Evolutionary conservation across 1,140 invertebrate species (phyloP).

Genomic region (Aphaenogaster rudis): DNA sequence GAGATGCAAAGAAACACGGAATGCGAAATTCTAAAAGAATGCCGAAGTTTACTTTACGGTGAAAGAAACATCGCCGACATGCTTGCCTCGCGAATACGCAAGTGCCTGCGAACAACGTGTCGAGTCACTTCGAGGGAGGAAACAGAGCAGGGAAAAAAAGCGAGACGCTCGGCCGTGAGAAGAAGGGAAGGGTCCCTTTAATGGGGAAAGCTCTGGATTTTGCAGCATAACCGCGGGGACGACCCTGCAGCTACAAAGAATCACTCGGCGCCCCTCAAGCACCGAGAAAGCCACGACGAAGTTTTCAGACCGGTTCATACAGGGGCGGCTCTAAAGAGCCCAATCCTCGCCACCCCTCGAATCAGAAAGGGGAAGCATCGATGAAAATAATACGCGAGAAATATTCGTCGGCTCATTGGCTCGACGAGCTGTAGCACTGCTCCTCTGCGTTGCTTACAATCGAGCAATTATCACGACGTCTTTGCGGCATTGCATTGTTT

Average conservation of each 20-base stretch:
- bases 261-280: conserved; percentile 68
- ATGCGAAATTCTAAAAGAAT: conserved; percentile 4
- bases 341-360: conserved; percentile 63
- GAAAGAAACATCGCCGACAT: conserved; percentile 18
- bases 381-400: conserved; percentile 60
- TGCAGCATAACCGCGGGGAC: conserved; percentile 75
- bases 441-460: conserved; percentile 35
- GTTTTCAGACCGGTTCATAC: conserved; percentile 71
- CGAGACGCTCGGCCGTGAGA: conserved; percentile 31
- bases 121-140: conserved; percentile 27
- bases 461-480: conserved; percentile 32
- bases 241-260: conserved; percentile 74
- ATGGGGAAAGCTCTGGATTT: conserved; percentile 72
- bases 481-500: conserved; percentile 21
- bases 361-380: conserved; percentile 38
- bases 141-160: conserved; percentile 29
- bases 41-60: background rate
- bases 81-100: conserved; percentile 38
- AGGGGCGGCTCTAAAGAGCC: conserved; percentile 68
- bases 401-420: conserved; percentile 42
- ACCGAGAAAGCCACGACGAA: conserved; percentile 70
- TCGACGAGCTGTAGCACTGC: background rate
- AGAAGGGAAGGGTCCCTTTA: conserved; percentile 62
- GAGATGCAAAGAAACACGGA: background rate
- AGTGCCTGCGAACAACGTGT: conserved; percentile 58